Percentiles rank a stretch among this genome's conserved stretches.
phyloP scores from a whole-genome alignment of 2,113 vertebrate species.

The Anguilla japonica region DNA sequence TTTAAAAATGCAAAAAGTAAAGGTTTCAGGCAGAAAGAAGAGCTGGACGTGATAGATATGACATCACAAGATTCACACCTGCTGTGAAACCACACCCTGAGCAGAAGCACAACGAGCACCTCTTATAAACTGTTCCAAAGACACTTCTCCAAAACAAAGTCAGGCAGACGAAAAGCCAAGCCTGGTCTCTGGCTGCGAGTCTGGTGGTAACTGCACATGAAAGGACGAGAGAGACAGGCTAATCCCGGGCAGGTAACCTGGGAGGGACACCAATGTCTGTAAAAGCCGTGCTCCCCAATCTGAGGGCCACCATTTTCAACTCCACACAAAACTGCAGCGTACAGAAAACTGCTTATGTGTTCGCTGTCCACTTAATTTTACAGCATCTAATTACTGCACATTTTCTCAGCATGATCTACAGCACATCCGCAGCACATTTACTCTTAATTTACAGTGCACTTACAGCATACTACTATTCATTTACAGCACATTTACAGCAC shows the following conservation, averaged over 20 bases:
- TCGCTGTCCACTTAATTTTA: no score
- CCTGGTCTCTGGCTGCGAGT: not conserved
- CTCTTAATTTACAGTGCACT: no score
- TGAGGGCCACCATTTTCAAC: not conserved
- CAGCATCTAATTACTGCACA: not conserved
- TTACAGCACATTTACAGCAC: no score
- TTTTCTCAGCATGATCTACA: not conserved
- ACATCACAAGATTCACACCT: not conserved
- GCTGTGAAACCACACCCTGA: not conserved
- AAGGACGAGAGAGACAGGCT: not conserved
- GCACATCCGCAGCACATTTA: not conserved
- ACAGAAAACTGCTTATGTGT: not conserved
- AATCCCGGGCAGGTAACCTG: not conserved
- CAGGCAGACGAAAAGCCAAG: not conserved
- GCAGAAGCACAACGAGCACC: not conserved
- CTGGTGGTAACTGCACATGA: not conserved
- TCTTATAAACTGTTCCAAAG: not conserved
- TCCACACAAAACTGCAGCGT: slow-evolving; percentile 10
- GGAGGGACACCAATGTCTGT: not conserved
- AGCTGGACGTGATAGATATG: not conserved
- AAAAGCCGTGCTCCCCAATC: not conserved
- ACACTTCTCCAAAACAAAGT: not conserved
- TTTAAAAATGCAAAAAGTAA: not conserved
- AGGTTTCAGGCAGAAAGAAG: not conserved
- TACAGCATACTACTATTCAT: no score